A percentile compares a stretch with the other conserved stretches of the same genome.
phyloP scores from a whole-genome alignment of 2,113 vertebrate genomes.

The Aldabrachelys gigantea region DNA sequence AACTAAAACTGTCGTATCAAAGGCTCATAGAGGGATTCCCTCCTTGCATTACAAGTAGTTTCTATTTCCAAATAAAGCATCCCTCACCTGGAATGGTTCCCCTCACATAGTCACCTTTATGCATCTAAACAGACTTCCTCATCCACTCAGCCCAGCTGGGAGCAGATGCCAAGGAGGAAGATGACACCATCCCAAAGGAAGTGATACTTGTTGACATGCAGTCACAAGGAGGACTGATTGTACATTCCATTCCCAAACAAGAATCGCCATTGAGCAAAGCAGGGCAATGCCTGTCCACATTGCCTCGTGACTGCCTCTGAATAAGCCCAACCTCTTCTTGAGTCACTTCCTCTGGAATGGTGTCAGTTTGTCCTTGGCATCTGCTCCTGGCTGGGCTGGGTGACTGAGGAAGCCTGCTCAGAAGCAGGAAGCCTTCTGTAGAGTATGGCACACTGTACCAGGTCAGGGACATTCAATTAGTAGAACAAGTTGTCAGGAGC shows the following conservation, averaged over 20 bases:
- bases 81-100: background rate
- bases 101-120: background rate
- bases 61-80: background rate
- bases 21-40: background rate
- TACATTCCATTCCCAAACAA: background rate
- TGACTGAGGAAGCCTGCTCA: no score
- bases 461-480: background rate
- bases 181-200: background rate
- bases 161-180: background rate
- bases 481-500: background rate
- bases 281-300: background rate
- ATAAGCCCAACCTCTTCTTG: background rate
- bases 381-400: background rate
- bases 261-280: background rate
- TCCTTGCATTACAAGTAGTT: background rate
- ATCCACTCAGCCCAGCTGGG: background rate
- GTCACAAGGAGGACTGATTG: background rate
- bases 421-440: background rate
- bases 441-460: background rate
- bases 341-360: background rate
- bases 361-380: background rate
- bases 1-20: background rate
- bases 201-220: background rate
- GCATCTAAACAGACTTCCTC: background rate
- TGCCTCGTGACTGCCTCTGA: background rate